These are phyloP conservation scores for Sebastiscus tertius DNA, from an alignment of 2,797 vertebrate species.

Conservation along the genomic window DNA sequence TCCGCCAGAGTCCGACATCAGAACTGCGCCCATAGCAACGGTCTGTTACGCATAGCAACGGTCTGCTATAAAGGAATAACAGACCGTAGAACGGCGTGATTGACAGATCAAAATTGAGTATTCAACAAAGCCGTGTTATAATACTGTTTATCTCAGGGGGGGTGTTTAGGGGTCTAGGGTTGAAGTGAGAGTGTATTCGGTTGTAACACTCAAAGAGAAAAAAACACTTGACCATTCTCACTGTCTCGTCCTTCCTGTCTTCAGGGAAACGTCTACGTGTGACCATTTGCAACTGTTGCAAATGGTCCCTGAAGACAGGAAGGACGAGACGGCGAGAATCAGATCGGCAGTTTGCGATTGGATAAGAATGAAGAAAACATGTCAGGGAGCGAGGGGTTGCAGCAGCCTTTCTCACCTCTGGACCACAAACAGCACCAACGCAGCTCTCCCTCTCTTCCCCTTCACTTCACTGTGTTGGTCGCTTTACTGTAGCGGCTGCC, in stretches of 20 bases:
- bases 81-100: too few species aligned
- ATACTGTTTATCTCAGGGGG: not conserved
- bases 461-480: slow-evolving; percentile 34
- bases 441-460: slow-evolving; percentile 23
- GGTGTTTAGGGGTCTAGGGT: not conserved
- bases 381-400: not conserved
- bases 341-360: not conserved
- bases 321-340: not conserved
- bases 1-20: too few species aligned
- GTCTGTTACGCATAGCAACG: too few species aligned
- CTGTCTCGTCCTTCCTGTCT: too few species aligned
- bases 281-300: not conserved
- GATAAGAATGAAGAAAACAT: not conserved
- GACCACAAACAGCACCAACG: slow-evolving; percentile 39
- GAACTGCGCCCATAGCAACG: too few species aligned
- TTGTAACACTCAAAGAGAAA: not conserved
- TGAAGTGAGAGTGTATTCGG: not conserved
- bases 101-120: too few species aligned
- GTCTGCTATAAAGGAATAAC: too few species aligned
- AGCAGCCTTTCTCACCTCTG: slow-evolving; percentile 30
- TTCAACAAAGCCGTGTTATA: not conserved
- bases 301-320: not conserved
- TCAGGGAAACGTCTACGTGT: too few species aligned
- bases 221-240: not conserved
- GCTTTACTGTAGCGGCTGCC: slow-evolving; percentile 49